phyloP scores from a whole-genome alignment of 2,888 invertebrate genomes.

The Blera fallax region DNA sequence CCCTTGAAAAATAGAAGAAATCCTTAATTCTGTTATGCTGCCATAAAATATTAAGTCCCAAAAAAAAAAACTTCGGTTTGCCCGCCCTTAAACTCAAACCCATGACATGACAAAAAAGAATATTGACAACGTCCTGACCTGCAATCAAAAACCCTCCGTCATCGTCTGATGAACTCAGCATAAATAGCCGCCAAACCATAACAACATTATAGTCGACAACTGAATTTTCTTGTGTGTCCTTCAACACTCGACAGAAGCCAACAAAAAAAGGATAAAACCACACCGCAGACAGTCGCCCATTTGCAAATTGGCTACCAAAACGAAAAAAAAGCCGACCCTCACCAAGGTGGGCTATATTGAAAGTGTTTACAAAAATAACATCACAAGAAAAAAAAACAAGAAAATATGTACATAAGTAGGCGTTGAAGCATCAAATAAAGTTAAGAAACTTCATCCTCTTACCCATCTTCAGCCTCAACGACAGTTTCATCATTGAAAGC shows the following conservation, averaged over 20 bases:
- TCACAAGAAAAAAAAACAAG: not conserved
- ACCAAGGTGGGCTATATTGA: conserved; percentile 3
- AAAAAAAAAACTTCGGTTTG: not conserved
- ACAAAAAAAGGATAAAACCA: conserved; percentile 20
- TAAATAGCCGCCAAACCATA: conserved; percentile 29
- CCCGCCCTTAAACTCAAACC: not conserved
- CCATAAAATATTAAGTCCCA: not conserved
- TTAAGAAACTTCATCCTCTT: conserved; percentile 27
- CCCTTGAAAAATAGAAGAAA: not conserved
- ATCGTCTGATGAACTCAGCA: conserved; percentile 31
- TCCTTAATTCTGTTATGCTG: not conserved
- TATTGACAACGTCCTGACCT: conserved; percentile 33
- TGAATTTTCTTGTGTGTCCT: not conserved
- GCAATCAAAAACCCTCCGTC: conserved; percentile 34
- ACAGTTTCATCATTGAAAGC: not conserved
- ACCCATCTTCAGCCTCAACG: not conserved
- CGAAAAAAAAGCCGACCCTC: not conserved
- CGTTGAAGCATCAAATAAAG: conserved; percentile 36
- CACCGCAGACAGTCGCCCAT: conserved; percentile 45
- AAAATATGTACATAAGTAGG: not conserved
- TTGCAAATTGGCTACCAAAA: conserved; percentile 33
- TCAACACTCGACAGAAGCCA: not conserved
- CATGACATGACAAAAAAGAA: conserved; percentile 12
- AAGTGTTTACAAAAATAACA: conserved; percentile 11
- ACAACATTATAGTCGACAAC: conserved; percentile 21